Percentiles rank a stretch among this genome's conserved stretches.
Conservation (phyloP, 2,113 vertebrate genomes). For the Oncorhynchus mykiss region DNA sequence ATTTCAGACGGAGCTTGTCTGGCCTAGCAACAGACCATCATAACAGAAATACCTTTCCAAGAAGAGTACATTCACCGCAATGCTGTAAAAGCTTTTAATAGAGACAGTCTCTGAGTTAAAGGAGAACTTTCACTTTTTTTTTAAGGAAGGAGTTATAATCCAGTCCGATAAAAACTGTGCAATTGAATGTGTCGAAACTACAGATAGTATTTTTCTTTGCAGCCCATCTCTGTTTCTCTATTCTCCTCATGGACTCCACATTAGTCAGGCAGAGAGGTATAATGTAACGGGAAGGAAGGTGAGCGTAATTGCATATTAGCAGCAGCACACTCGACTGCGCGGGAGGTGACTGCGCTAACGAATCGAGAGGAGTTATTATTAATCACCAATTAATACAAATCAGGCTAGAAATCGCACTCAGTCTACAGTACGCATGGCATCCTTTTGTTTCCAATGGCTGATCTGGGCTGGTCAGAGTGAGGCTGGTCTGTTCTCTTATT, state of each 20-base stretch:
- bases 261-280: slow-evolving; percentile 84
- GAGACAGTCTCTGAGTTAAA: slow-evolving; percentile 55
- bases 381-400: slow-evolving; percentile 93
- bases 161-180: slow-evolving; percentile 56
- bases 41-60: slow-evolving; percentile 54
- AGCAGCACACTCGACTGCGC: slow-evolving; percentile 94
- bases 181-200: slow-evolving; percentile 51
- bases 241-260: slow-evolving; percentile 91
- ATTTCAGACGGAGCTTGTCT: slow-evolving; percentile 70
- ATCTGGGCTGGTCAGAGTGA: slow-evolving; percentile 54
- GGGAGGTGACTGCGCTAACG: slow-evolving; percentile 93
- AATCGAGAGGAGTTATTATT: slow-evolving; percentile 94
- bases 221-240: slow-evolving; percentile 79
- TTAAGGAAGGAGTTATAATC: slow-evolving; percentile 48
- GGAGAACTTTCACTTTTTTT: slow-evolving; percentile 44
- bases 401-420: slow-evolving; percentile 68
- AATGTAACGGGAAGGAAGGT: slow-evolving; percentile 93
- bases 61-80: slow-evolving; percentile 65
- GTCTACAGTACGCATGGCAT: slow-evolving; percentile 55
- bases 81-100: slow-evolving; percentile 70
- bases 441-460: slow-evolving; percentile 66
- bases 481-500: slow-evolving; percentile 48
- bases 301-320: slow-evolving; percentile 97
- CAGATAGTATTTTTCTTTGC: slow-evolving; percentile 62
- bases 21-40: slow-evolving; percentile 74